Base-by-base conservation (phyloP, 2,888 invertebrate genomes). In the Nomada lathburiana region DNA sequence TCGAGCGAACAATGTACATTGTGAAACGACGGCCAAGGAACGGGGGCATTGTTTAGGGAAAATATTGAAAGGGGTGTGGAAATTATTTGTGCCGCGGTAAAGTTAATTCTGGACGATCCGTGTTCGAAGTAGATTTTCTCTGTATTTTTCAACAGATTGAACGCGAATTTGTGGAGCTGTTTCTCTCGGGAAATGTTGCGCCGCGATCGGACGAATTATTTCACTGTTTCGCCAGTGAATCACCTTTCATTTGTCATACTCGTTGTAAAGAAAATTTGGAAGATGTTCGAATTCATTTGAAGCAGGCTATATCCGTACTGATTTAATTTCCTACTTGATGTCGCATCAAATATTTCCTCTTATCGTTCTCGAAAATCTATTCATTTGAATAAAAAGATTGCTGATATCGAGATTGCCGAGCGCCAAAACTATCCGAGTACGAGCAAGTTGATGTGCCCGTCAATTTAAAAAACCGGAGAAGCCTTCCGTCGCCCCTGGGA, bases 401-500 rank as follows among this genome's bases (percentile, higher is more conserved):
- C 16, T 5, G 26, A n/a, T n/a, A n/a, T 16, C n/a, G 11, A 29
- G 9, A 4, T n/a, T 13, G 26, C n/a, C 26, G 3, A 57, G 3
- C 16, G 42, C 2, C 7, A 20, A 70, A 70, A 60, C 47, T 60
- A 59, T 47, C 16, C 44, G 44, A 29, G 47, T 59, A 50, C 20
- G 50, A 23, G 60, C 36, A 71, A 62, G 50, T 62, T 36, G 60
- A 60, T 60, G 36, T 23, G 60, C 59, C 60, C 60, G 50, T 50
- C 60, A 50, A 36, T 71, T 60, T 70, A 60, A 20, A 26, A 50
- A 36, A 36, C 36, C 36, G 2, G 2, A 42, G 18, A 36, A 10
- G 11, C 16, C 29, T 50, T 16, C 42, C 23, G 20, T 71, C 50
- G 26, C 70, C 50, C 50, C 50, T 71, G 60, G 70, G 70, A 70